Evolutionary conservation across 2,888 invertebrate species (phyloP).

Genomic region (Octonoba sinensis): DNA sequence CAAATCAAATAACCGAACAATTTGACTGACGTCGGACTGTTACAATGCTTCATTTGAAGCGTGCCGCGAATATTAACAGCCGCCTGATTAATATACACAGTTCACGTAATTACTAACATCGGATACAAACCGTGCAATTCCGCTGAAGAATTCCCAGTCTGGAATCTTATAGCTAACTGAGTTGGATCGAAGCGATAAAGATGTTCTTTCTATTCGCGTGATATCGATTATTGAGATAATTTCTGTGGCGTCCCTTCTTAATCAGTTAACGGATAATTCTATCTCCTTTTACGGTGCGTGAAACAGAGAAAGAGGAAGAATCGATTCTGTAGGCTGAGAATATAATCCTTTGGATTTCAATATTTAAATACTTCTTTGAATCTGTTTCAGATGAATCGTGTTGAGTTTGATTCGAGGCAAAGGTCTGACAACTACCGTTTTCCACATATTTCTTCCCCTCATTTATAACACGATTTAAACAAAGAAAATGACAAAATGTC

Average conservation of each 20-base stretch:
- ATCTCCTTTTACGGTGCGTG: constrained; percentile 47
- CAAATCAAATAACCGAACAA: too few species aligned
- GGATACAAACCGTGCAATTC: constrained; percentile 26
- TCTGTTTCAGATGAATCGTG: neutral
- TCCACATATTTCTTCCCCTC: too few species aligned
- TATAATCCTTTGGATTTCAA: constrained; percentile 32
- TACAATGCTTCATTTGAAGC: neutral
- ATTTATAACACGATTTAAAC: too few species aligned
- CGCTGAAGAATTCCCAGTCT: constrained; percentile 4
- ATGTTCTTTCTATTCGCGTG: constrained; percentile 23
- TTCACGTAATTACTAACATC: constrained; percentile 4
- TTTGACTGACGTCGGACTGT: too few species aligned
- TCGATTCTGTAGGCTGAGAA: constrained; percentile 27
- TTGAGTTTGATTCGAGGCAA: too few species aligned
- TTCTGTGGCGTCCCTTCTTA: constrained; percentile 43
- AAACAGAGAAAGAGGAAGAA: neutral
- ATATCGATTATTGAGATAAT: constrained; percentile 58
- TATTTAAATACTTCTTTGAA: constrained; percentile 49
- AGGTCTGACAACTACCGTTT: too few species aligned
- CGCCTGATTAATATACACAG: constrained; percentile 25
- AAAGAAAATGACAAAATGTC: too few species aligned
- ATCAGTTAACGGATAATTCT: constrained; percentile 59
- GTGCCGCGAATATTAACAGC: constrained; percentile 45
- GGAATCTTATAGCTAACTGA: constrained; percentile 12
- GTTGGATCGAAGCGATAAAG: constrained; percentile 35